Evolutionary conservation across 2,113 vertebrate genomes (phyloP).

Genomic region (Baryphthengus martii): DNA sequence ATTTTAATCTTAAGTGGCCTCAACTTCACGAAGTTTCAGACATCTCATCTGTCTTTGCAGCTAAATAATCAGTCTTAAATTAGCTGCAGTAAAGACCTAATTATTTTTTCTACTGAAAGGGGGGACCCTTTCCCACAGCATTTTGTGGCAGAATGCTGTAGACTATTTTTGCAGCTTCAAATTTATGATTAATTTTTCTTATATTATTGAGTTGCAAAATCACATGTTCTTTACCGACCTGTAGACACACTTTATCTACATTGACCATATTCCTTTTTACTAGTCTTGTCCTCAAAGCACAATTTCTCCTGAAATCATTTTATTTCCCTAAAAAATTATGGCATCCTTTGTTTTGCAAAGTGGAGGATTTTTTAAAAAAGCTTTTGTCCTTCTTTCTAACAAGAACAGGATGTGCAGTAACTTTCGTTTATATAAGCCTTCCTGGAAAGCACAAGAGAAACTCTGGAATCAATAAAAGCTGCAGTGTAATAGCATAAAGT

Average conservation of each 20-base stretch:
- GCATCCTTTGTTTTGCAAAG: neutral
- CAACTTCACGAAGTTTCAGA: neutral
- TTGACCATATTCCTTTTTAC: neutral
- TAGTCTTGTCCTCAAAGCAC: neutral
- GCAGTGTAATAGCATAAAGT: neutral
- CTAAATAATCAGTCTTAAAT: neutral
- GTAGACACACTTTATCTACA: neutral
- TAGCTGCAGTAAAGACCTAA: neutral
- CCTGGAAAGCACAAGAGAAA: slow-evolving; percentile 22
- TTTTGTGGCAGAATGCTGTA: neutral
- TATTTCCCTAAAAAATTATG: neutral
- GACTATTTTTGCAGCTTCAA: neutral
- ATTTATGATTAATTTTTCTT: neutral
- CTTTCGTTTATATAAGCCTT: slow-evolving; percentile 35
- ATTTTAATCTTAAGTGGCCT: neutral
- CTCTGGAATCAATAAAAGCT: slow-evolving; percentile 36
- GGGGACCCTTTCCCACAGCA: neutral
- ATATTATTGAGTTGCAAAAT: neutral
- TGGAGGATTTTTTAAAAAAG: neutral
- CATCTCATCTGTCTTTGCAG: neutral
- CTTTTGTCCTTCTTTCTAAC: neutral
- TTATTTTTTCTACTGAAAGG: neutral
- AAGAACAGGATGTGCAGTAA: slow-evolving; percentile 51
- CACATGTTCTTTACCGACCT: neutral
- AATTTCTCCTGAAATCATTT: neutral